Evolutionary conservation across 2,888 invertebrate species (phyloP).

Genomic region (Prosopocoilus inquinatus): DNA sequence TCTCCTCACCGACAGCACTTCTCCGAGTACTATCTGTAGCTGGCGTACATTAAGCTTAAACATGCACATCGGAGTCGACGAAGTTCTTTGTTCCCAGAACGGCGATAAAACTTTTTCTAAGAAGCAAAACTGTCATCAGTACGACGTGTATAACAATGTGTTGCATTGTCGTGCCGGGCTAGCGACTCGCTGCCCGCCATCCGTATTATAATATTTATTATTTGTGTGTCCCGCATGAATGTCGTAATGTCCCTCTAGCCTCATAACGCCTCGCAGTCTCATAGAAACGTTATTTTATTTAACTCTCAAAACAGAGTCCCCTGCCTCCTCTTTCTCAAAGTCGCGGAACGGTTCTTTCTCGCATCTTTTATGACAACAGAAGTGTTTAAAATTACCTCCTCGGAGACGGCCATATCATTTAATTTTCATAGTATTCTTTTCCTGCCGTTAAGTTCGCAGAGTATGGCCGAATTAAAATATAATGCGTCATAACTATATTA

Average conservation of each 20-base stretch:
- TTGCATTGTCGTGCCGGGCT: conserved; percentile 46
- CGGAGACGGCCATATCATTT: conserved; percentile 49
- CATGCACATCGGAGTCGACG: conserved; percentile 33
- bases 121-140: conserved; percentile 49
- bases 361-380: conserved; percentile 50
- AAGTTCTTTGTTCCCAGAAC: conserved; percentile 38
- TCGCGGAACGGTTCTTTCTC: conserved; percentile 48
- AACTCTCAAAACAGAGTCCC: conserved; percentile 47
- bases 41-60: conserved; percentile 34
- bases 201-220: conserved; percentile 54
- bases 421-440: conserved; percentile 47
- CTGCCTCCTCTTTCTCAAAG: conserved; percentile 49
- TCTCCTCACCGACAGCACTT: conserved; percentile 27
- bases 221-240: conserved; percentile 50
- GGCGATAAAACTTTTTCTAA: conserved; percentile 51
- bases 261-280: conserved; percentile 45
- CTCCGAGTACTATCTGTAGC: conserved; percentile 22
- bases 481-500: conserved; percentile 48
- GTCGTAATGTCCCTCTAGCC: conserved; percentile 44
- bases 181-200: conserved; percentile 38
- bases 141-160: conserved; percentile 50
- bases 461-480: conserved; percentile 45
- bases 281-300: conserved; percentile 50
- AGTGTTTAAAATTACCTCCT: conserved; percentile 52
- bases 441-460: conserved; percentile 36